A percentile compares a stretch with the other conserved stretches of the same genome.
phyloP scores from a whole-genome alignment of 2,113 vertebrate species.

The Hydrochoerus hydrochaeris region DNA sequence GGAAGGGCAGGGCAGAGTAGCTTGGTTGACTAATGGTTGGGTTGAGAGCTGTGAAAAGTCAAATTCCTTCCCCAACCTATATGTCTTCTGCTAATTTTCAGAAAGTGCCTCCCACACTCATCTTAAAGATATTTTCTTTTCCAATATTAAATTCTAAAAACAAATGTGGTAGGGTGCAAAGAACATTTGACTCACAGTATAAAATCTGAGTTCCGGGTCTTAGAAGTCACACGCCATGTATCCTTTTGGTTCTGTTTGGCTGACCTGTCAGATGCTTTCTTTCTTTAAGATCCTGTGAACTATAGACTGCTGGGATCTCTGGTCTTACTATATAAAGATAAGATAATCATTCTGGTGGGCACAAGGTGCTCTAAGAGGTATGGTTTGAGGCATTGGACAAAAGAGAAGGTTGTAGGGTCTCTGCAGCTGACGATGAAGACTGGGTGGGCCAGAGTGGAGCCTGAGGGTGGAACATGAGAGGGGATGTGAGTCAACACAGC shows the following conservation, averaged over 20 bases:
- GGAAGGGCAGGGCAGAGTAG: background rate
- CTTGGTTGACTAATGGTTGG: background rate
- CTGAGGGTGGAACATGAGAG: background rate
- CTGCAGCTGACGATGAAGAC: background rate
- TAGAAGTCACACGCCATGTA: background rate
- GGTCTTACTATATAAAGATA: background rate
- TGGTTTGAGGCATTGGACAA: background rate
- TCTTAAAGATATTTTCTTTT: background rate
- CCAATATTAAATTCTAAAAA: background rate
- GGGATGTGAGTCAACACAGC: background rate
- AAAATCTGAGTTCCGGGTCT: background rate
- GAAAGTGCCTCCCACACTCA: background rate
- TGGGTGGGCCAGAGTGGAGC: background rate
- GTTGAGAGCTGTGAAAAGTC: background rate
- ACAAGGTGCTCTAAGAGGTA: background rate
- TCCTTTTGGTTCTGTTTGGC: background rate
- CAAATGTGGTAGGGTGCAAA: background rate
- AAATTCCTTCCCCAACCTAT: background rate
- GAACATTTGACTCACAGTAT: background rate
- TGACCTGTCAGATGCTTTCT: background rate
- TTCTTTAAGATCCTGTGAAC: slow-evolving; percentile 25
- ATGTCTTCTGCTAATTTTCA: background rate
- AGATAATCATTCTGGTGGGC: background rate
- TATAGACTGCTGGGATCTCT: background rate
- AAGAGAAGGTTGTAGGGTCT: background rate